Evolutionary conservation across 1,140 invertebrate genomes (phyloP), one percentile per base, ranked within the genome.

Genomic region (Coptotermes formosanus): DNA sequence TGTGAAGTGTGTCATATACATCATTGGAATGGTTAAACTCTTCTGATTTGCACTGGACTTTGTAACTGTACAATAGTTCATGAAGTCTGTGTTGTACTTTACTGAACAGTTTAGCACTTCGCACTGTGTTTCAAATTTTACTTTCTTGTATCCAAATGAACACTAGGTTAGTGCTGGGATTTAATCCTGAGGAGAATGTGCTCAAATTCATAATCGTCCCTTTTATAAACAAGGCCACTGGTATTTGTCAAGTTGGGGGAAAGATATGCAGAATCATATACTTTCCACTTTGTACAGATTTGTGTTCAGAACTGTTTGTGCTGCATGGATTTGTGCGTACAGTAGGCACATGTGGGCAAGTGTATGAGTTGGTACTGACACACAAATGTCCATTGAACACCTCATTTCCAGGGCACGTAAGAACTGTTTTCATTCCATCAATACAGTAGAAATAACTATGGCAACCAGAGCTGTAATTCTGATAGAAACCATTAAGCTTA

Each of bases 371-470:
- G 19, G 89, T 88, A 81, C 91, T 89, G 9, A 93, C 91, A 88
- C 92, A 93, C 83, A 93, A 87, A 87, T 93, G 91, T 0, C 92
- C 93, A 88, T 93, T 93, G 88, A 93, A 93, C 30, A 92, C 88
- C 87, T 92, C 82, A 59, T 86, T 82, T 25, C 75, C 48, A 30
- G 89, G 87, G 85, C 91, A 92, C 11, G 82, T 75, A 52, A 86
- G 85, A 23, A 45, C 25, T 3, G 91, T 91, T 83, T 90, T 89
- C 3, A 90, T 89, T 43, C 92, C 91, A n/a, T 90, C 90, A 0
- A 92, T 91, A 87, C 93, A 94, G 87, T 93, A 91, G 89, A 92
- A 93, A 89, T 93, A 94, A 19, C 90, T 90, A 55, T 90, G 91
- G 88, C 93, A 94, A 19, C 92, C 91, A 1, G 92, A 92, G 9